Evolutionary conservation across 1,140 invertebrate species (phyloP).

Genomic region (Eriosoma lanigerum): DNA sequence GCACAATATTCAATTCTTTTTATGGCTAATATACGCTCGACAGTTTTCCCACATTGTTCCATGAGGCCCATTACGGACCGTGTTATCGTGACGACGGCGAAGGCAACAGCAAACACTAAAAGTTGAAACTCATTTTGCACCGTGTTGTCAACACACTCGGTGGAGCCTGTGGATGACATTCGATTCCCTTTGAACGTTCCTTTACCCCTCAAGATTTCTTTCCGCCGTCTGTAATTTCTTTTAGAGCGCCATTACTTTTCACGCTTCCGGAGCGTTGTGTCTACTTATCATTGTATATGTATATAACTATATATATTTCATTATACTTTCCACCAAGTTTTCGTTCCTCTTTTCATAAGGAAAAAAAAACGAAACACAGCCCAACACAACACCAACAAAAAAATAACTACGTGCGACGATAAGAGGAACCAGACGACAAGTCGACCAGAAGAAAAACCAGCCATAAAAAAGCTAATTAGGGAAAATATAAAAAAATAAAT

Average conservation of each 20-base stretch:
- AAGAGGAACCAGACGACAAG: not conserved
- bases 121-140: constrained; percentile 35
- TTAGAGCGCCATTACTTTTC: constrained; percentile 14
- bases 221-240: not conserved
- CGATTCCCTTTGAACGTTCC: constrained; percentile 36
- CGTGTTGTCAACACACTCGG: constrained; percentile 22
- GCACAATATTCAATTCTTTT: not conserved
- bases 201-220: not conserved
- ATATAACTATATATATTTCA: not conserved
- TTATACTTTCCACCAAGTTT: constrained; percentile 6
- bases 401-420: not conserved
- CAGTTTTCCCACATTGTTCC: constrained; percentile 2
- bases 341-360: too few relatives aligned
- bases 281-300: constrained; percentile 5
- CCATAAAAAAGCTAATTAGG: constrained; percentile 22
- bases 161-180: constrained; percentile 29
- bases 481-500: not conserved
- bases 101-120: not conserved
- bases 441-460: not conserved
- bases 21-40: not conserved
- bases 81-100: constrained; percentile 16
- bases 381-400: not conserved
- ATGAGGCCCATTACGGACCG: not conserved
- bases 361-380: not conserved
- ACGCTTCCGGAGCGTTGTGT: constrained; percentile 16